Evolutionary conservation across 2,888 invertebrate species (phyloP), one percentile per base, ranked within the genome.

Genomic region (Polyommatus iphigenia): DNA sequence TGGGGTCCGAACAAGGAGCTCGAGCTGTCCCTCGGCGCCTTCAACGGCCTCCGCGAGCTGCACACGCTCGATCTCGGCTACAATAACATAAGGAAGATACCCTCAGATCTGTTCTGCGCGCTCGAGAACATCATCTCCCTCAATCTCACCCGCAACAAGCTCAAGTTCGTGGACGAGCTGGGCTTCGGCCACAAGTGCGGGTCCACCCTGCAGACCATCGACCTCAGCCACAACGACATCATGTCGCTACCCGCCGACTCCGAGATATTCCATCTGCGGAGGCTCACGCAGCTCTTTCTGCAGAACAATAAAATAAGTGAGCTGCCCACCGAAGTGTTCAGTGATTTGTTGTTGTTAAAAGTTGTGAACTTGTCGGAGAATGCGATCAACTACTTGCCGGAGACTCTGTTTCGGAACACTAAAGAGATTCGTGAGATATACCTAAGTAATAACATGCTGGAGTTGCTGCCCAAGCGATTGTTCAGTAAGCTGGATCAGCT

Each of bases 281-380:
- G 98, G 79, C 94, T 99, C 78, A 97, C 97, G 84, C 96, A 97
- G 85, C 94, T 99, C 76, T 95, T 96, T 84, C 91, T 99, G 83
- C 97, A 98, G 87, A 96, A 97, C 88, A 99, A 99, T 92, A 96
- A 97, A 86, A 96, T 98, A 83, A 95, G 95, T 82, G 96, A 97
- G 81, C 93, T 98, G 81, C 96, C 96, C 6, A 95, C 96, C 78
- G 97, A 97, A 84, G 96, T 98, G 13, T 95, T 98, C 85, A 95
- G 96, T 82, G 97, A 97, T 79, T 92, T 98, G 80, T 95, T 96
- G 46, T 96, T 97, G 75, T 92, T 99, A 84, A 96, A 97, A 85
- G 95, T 97, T 76, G 94, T 99, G 78, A 98, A 99, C 90, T 93
- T 98, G 81, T 97, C 98, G 78, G 96, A 97, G 90, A 99, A 99